A percentile compares a stretch with the other conserved stretches of the same genome.
Conservation (phyloP, 2,797 vertebrate species). For the Nyctalus aviator region DNA sequence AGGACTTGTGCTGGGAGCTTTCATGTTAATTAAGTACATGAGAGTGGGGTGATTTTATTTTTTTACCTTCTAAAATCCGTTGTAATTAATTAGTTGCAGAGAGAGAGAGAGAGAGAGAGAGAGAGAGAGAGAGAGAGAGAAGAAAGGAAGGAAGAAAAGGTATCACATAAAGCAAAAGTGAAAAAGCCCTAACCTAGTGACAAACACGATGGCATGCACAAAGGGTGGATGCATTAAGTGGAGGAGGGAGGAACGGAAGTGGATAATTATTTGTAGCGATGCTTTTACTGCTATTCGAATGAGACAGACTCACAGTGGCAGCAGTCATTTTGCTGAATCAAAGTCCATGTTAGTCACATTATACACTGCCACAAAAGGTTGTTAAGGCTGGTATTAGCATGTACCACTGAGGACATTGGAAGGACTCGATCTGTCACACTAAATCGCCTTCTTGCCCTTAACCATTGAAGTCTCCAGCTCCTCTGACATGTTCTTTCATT, state of each 20-base stretch:
- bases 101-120: too few species aligned
- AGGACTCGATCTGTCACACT: constrained; percentile 97
- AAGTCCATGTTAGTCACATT: constrained; percentile 91
- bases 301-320: constrained; percentile 92
- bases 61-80: constrained; percentile 76
- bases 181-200: constrained; percentile 81
- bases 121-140: too few species aligned
- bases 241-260: constrained; percentile 85
- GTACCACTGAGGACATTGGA: constrained; percentile 95
- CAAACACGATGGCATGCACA: constrained; percentile 83
- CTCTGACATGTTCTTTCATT: constrained; percentile 95
- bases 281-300: constrained; percentile 88
- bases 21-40: constrained; percentile 20
- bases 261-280: constrained; percentile 92
- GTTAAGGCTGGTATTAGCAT: constrained; percentile 95
- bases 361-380: constrained; percentile 92
- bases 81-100: constrained; percentile 76
- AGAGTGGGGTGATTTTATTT: constrained; percentile 70
- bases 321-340: constrained; percentile 94
- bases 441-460: constrained; percentile 94
- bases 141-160: neutral
- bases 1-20: constrained; percentile 63
- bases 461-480: constrained; percentile 92
- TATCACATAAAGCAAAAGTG: constrained; percentile 78
- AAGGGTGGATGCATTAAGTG: constrained; percentile 87